These are phyloP conservation scores for Apoda limacodes DNA, from an alignment of 2,888 invertebrate species.

Conservation along the genomic window DNA sequence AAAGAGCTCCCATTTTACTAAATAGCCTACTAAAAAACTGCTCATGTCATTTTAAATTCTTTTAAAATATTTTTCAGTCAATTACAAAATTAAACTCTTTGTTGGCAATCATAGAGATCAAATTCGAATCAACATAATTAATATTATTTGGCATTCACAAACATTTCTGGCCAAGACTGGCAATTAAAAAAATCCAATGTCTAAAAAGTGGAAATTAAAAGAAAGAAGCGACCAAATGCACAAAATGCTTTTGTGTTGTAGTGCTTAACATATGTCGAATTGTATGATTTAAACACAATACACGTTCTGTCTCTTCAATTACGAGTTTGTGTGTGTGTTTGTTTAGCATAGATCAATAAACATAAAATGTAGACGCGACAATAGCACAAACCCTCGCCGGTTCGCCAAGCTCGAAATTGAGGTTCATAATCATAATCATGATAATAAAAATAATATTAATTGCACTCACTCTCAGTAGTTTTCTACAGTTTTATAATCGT, in stretches of 20 bases:
- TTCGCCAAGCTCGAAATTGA: too few relatives aligned
- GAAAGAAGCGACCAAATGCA: slow-evolving; percentile 14
- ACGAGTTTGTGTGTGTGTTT: slow-evolving; percentile 19
- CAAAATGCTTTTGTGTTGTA: slow-evolving; percentile 28
- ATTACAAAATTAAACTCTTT: slow-evolving; percentile 2
- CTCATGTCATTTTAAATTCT: slow-evolving; percentile 21
- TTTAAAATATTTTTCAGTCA: slow-evolving; percentile 3
- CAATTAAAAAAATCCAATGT: slow-evolving; percentile 33
- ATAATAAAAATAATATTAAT: too few relatives aligned
- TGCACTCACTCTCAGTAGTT: too few relatives aligned
- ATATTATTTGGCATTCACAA: slow-evolving; percentile 22
- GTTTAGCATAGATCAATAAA: slow-evolving; percentile 12
- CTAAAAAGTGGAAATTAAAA: slow-evolving; percentile 19
- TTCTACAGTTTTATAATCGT: too few relatives aligned
- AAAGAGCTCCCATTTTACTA: slow-evolving; percentile 28
- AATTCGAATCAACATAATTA: neutral
- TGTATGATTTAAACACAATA: slow-evolving; percentile 28
- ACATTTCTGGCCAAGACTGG: slow-evolving; percentile 18
- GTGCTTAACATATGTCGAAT: slow-evolving; percentile 35
- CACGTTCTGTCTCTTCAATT: slow-evolving; percentile 24
- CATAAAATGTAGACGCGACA: too few relatives aligned
- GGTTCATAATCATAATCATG: too few relatives aligned
- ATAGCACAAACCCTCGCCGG: too few relatives aligned
- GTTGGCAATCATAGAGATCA: neutral
- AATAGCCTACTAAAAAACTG: slow-evolving; percentile 25